Evolutionary conservation across 2,888 invertebrate species (phyloP).

Genomic region (Drosophila pullipes): DNA sequence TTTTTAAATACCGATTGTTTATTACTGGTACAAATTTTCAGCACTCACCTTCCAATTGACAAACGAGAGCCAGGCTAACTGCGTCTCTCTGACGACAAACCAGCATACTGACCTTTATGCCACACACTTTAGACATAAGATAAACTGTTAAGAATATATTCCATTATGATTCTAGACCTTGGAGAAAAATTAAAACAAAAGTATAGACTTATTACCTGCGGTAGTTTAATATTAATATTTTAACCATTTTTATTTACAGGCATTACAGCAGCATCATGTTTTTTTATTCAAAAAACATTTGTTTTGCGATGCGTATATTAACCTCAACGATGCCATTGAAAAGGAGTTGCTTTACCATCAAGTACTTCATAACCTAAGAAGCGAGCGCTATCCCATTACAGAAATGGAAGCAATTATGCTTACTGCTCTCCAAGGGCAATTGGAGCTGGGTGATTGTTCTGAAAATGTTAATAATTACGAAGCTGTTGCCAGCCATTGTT

Average conservation of each 20-base stretch:
- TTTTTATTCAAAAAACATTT: constrained; percentile 93
- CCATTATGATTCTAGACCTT: background rate
- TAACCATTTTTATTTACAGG: constrained; percentile 2
- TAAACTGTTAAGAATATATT: background rate
- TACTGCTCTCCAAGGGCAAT: constrained; percentile 96
- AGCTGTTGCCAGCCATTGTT: constrained; percentile 91
- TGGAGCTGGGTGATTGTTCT: constrained; percentile 94
- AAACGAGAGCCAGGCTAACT: background rate
- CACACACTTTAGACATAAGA: background rate
- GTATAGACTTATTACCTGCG: background rate
- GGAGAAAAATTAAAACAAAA: background rate
- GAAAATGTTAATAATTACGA: constrained; percentile 89
- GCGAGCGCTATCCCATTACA: constrained; percentile 96
- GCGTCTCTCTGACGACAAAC: background rate
- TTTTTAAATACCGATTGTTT: background rate
- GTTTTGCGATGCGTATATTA: constrained; percentile 92
- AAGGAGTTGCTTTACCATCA: constrained; percentile 97
- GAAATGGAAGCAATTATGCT: constrained; percentile 98
- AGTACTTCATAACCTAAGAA: constrained; percentile 94
- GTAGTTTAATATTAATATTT: background rate
- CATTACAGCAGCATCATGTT: constrained; percentile 87
- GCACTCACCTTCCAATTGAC: background rate
- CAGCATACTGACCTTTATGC: background rate
- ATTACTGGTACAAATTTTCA: background rate
- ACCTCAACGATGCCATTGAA: constrained; percentile 94